phyloP scores from a whole-genome alignment of 1,140 invertebrate genomes.

The Anoplophora glabripennis region DNA sequence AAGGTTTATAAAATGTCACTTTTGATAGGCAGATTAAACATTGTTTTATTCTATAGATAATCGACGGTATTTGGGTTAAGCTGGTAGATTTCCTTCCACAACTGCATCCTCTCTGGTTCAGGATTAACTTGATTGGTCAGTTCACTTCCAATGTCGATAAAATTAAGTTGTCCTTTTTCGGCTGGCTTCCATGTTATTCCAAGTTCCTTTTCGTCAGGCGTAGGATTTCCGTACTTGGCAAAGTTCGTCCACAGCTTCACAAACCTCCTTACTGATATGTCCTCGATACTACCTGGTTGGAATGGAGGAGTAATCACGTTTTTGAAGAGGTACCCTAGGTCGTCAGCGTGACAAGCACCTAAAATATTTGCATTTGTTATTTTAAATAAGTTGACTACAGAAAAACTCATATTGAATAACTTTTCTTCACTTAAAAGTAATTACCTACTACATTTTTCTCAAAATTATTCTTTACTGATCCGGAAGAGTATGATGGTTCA shows the following conservation, averaged over 20 bases:
- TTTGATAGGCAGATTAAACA: no score
- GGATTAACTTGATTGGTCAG: conserved; percentile 49
- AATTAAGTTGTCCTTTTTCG: conserved; percentile 49
- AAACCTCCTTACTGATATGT: conserved; percentile 22
- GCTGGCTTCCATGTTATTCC: conserved; percentile 9
- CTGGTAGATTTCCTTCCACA: conserved; percentile 52
- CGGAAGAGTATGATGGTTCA: no score
- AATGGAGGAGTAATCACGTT: conserved; percentile 47
- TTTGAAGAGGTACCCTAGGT: conserved; percentile 61
- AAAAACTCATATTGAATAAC: no score
- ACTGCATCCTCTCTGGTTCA: conserved; percentile 50
- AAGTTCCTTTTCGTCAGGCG: conserved; percentile 18
- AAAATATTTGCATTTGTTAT: conserved; percentile 22
- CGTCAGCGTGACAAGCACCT: conserved; percentile 61
- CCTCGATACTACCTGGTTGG: conserved; percentile 37
- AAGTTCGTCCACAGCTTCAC: conserved; percentile 52
- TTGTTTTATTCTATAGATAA: no score
- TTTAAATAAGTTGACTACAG: no score
- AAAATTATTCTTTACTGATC: no score
- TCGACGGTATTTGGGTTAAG: not conserved
- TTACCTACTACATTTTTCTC: no score
- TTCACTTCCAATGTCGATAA: conserved; percentile 52
- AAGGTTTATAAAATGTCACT: no score
- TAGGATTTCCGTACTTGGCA: conserved; percentile 50
- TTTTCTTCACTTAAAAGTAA: no score